A percentile compares a stretch with the other conserved stretches of the same genome.
Conservation (phyloP, 2,797 vertebrate genomes). For the Hippopotamyrus pictus region DNA sequence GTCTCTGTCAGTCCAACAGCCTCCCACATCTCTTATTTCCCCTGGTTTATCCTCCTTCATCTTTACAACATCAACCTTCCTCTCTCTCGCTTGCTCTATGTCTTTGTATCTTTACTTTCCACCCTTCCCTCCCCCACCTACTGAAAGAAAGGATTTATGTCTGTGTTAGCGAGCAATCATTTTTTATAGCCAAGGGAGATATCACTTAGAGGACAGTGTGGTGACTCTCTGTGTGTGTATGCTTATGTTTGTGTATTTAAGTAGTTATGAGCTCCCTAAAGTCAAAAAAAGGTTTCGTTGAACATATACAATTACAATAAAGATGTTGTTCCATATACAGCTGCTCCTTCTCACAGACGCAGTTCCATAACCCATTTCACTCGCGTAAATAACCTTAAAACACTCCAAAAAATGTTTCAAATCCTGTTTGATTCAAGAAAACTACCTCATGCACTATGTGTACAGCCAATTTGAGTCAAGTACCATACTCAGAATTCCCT, state of each 20-base stretch:
- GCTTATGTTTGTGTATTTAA: slow-evolving; percentile 8
- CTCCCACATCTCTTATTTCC: slow-evolving; percentile 56
- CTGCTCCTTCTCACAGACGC: not conserved
- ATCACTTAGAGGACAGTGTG: slow-evolving; percentile 12
- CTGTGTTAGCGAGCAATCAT: slow-evolving; percentile 44
- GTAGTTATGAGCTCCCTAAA: not conserved
- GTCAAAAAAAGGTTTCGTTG: not conserved
- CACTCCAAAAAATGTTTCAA: not conserved
- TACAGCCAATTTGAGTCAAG: not conserved
- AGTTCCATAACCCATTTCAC: not conserved
- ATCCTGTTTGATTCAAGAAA: not conserved
- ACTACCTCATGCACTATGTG: not conserved
- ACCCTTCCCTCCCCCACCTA: slow-evolving; percentile 29
- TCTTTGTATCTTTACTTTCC: slow-evolving; percentile 14
- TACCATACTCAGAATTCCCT: not conserved
- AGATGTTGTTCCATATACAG: not conserved
- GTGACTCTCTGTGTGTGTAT: not conserved
- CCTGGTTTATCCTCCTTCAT: slow-evolving; percentile 38
- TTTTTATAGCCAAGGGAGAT: slow-evolving; percentile 44
- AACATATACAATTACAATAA: not conserved
- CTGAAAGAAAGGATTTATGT: slow-evolving; percentile 39
- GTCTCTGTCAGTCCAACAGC: slow-evolving; percentile 19
- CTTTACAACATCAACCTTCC: slow-evolving; percentile 25
- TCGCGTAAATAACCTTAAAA: not conserved
- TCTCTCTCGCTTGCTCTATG: slow-evolving; percentile 6